Base-by-base conservation (phyloP, 2,113 vertebrate species). In the Cisticola juncidis region DNA sequence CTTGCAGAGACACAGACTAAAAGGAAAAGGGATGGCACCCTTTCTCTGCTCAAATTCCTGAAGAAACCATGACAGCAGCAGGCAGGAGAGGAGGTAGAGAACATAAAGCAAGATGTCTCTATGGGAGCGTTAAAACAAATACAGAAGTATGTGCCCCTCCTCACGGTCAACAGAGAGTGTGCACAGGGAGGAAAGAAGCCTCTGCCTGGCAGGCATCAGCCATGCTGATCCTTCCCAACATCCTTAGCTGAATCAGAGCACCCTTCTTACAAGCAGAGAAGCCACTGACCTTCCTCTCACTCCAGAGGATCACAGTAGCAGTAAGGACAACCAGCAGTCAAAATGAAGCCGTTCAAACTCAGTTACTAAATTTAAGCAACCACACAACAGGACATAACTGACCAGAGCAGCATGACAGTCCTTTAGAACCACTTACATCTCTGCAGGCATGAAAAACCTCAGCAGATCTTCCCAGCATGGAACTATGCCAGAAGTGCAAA, bases 391-490 rank as follows among this genome's bases (percentile, higher is more conserved):
- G 92, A 92, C 68, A 25, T 86, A 92, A 88, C 85, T 93, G 92
- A 94, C 93, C 96, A 93, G 76, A 90, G 88, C 85, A 88, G 93
- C 87, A 88, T 33, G 92, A 90, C 60, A 83, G 85, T 79, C 66
- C 85, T 94, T 94, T 93, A 83, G 82, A 92, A 74, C 88, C 82
- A 90, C 90, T 94, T 95, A 93, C 92, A 93, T 92, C 90, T 94
- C 93, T 13, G 5, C 92, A 96, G 79, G 94, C 85, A 82, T 31
- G 58, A 94, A 96, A 97, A 94, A 83, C 68, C 68, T 90, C 82
- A 6, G 90, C 78, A 83, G 88, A 83, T 74, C 94, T 90, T 93
- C 90, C 61, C 95, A 93, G 88, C 93, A 92, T 3, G 22, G 60
- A 80, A 47, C 68, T 44, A 26, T 62, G 87, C 84, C 92, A 88